Evolutionary conservation across 2,797 vertebrate species (phyloP).

Genomic region (Poecilia wingei): DNA sequence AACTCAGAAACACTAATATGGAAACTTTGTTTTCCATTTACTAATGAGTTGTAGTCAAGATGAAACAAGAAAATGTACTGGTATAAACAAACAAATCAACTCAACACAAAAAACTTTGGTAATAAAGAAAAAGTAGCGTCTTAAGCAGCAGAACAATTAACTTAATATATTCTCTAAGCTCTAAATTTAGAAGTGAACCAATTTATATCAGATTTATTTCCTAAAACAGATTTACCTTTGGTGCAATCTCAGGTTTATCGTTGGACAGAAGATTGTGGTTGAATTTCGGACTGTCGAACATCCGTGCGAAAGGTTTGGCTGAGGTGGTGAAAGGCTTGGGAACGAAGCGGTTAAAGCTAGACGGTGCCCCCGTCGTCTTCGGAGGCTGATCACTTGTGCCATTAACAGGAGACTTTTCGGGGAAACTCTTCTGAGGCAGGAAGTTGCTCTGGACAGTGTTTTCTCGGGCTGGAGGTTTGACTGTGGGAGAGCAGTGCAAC

Average conservation of each 20-base stretch:
- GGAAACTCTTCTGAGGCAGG: conserved; percentile 92
- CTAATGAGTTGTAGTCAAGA: too few relatives aligned
- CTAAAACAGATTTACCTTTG: conserved; percentile 56
- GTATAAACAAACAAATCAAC: background rate
- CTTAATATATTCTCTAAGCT: background rate
- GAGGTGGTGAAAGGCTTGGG: conserved; percentile 89
- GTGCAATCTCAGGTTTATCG: conserved; percentile 78
- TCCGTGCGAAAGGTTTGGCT: conserved; percentile 91
- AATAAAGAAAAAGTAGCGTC: background rate
- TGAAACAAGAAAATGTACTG: background rate
- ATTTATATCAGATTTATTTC: background rate
- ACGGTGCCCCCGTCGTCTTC: conserved; percentile 74
- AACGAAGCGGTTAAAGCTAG: conserved; percentile 87
- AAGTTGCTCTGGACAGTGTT: conserved; percentile 89
- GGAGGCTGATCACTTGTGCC: conserved; percentile 83
- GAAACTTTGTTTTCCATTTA: background rate
- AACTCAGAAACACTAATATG: background rate
- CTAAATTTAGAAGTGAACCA: background rate
- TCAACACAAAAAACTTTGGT: background rate
- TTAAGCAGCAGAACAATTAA: background rate
- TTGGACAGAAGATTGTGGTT: conserved; percentile 96
- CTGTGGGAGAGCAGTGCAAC: conserved; percentile 65
- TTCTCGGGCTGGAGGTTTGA: conserved; percentile 85
- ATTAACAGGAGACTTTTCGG: conserved; percentile 89
- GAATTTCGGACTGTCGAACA: conserved; percentile 98